A percentile compares a stretch with the other conserved stretches of the same genome.
phyloP scores from a whole-genome alignment of 2,797 vertebrate genomes.

The Spheniscus humboldti region DNA sequence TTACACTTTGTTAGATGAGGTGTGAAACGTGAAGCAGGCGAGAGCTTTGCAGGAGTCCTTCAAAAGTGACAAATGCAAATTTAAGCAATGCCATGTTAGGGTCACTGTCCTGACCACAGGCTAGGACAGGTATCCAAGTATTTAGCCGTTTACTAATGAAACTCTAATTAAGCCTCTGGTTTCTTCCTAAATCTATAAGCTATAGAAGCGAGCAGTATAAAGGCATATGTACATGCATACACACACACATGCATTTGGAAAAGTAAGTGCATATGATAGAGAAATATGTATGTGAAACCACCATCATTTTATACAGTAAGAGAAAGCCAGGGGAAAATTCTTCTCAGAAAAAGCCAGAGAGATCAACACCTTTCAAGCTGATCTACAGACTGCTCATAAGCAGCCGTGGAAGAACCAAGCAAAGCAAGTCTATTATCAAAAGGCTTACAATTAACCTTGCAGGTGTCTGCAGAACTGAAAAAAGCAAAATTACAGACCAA shows the following conservation, averaged over 20 bases:
- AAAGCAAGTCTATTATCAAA: not conserved
- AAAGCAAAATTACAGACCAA: not conserved
- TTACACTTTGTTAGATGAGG: not conserved
- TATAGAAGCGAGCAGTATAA: not conserved
- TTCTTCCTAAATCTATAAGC: not conserved
- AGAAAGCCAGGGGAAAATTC: not conserved
- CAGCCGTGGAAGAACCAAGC: not conserved
- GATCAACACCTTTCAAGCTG: not conserved
- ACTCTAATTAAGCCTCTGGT: not conserved
- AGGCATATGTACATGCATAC: accelerated
- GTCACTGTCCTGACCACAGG: not conserved
- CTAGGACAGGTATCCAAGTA: not conserved
- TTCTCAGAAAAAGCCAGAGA: not conserved
- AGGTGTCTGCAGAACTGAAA: not conserved
- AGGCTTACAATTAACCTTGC: not conserved
- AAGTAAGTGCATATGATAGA: accelerated
- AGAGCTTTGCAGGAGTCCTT: not conserved
- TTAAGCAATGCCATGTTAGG: not conserved
- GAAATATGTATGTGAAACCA: not conserved
- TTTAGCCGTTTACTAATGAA: not conserved
- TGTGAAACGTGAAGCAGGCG: not conserved
- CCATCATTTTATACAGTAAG: accelerated
- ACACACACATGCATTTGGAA: not conserved
- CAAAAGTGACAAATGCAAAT: not conserved
- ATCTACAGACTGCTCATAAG: not conserved